Conservation (phyloP, 2,888 invertebrate species). For the Andricus curvator region DNA sequence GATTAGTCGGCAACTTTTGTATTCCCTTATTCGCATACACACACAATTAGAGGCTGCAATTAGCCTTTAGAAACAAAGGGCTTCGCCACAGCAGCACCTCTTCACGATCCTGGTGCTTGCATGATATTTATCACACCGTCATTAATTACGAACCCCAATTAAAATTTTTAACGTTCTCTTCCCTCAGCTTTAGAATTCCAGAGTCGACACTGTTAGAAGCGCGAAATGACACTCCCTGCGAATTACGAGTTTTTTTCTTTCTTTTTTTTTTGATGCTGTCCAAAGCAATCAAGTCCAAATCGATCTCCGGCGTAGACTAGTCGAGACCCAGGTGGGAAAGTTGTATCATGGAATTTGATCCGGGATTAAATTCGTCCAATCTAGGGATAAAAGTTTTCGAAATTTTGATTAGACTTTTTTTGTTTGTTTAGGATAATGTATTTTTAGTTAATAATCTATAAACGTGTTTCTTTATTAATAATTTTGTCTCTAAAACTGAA, state of each 20-base stretch:
- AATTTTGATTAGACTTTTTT: neutral
- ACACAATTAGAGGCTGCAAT: conserved; percentile 28
- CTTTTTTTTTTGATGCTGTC: conserved; percentile 19
- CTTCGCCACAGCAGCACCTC: conserved; percentile 13
- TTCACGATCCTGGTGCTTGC: neutral
- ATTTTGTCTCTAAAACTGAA: no score
- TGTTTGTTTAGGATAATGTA: neutral
- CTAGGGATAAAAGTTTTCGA: neutral
- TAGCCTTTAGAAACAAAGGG: conserved; percentile 27
- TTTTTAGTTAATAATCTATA: neutral
- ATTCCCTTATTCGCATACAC: neutral
- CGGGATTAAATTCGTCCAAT: conserved; percentile 21
- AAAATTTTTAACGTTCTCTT: conserved; percentile 28
- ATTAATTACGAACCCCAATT: conserved; percentile 33
- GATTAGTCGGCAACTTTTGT: conserved; percentile 34
- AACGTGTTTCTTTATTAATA: no score
- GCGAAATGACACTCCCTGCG: conserved; percentile 25
- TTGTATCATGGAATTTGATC: conserved; percentile 30
- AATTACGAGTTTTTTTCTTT: conserved; percentile 28
- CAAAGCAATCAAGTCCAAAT: conserved; percentile 38
- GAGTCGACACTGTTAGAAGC: conserved; percentile 15
- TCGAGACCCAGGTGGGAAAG: conserved; percentile 26
- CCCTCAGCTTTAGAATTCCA: conserved; percentile 17
- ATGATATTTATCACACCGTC: conserved; percentile 27
- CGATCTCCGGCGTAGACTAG: conserved; percentile 35